Evolutionary conservation across 2,113 vertebrate genomes (phyloP).

Genomic region (Henicopernis longicauda): DNA sequence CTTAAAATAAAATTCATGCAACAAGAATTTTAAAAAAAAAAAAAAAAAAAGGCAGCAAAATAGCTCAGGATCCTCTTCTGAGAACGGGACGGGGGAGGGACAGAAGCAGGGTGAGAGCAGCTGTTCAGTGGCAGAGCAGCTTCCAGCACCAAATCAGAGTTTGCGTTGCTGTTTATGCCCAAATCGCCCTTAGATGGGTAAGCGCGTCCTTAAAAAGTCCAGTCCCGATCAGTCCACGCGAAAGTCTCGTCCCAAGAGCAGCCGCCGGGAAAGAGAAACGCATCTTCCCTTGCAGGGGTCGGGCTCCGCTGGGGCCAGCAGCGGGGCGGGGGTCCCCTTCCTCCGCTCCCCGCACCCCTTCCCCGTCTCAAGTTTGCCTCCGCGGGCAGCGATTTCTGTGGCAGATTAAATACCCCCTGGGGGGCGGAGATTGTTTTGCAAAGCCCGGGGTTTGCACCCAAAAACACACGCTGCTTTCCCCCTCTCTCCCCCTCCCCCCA

Average conservation of each 20-base stretch:
- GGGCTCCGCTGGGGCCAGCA: background rate
- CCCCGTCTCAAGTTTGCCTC: slow-evolving; percentile 31
- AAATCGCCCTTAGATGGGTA: slow-evolving; percentile 23
- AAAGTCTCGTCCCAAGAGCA: slow-evolving; percentile 36
- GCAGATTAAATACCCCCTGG: slow-evolving; percentile 75
- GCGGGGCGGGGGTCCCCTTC: background rate
- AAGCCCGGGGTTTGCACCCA: slow-evolving; percentile 57
- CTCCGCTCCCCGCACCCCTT: background rate
- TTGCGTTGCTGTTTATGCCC: slow-evolving; percentile 66
- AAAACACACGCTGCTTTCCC: slow-evolving; percentile 10
- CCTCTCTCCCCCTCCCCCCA: background rate
- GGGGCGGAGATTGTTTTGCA: slow-evolving; percentile 63
- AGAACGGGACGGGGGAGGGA: slow-evolving; percentile 3
- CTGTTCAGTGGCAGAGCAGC: slow-evolving; percentile 63
- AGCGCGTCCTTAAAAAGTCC: slow-evolving; percentile 50
- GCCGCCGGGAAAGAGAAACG: background rate
- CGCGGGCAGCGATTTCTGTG: slow-evolving; percentile 52
- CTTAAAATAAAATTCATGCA: slow-evolving; percentile 47
- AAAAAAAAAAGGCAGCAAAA: background rate
- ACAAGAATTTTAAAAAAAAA: background rate
- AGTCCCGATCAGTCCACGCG: background rate
- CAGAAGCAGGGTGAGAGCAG: slow-evolving; percentile 41
- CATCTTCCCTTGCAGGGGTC: slow-evolving; percentile 51
- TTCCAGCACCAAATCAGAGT: slow-evolving; percentile 65
- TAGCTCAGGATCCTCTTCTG: background rate